These are phyloP conservation scores for Dicyrtomina minuta DNA, from an alignment of 2,888 invertebrate species.

Conservation along the genomic window DNA sequence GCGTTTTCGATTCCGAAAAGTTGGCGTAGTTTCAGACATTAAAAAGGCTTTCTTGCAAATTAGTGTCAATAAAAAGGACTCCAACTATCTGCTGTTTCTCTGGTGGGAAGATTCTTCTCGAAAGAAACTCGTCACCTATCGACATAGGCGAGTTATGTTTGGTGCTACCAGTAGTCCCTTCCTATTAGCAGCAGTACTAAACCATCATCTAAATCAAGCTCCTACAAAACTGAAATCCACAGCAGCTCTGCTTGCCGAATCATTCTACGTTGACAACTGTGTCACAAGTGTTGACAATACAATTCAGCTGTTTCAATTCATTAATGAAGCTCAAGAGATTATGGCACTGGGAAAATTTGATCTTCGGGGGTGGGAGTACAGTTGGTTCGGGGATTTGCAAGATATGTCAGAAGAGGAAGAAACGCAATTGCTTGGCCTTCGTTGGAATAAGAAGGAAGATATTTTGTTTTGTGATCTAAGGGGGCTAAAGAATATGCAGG, in stretches of 20 bases:
- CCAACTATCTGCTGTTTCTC: conserved; percentile 32
- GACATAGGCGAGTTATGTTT: conserved; percentile 34
- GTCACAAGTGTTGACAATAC: conserved; percentile 13
- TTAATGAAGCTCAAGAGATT: not conserved
- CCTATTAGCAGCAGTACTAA: conserved; percentile 27
- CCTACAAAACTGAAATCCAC: not conserved
- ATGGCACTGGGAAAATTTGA: conserved; percentile 4
- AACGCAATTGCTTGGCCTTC: conserved; percentile 27
- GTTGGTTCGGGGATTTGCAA: too few species aligned
- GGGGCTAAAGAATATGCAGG: not conserved
- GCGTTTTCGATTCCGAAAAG: conserved; percentile 38
- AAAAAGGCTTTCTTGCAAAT: conserved; percentile 39
- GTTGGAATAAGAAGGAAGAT: conserved; percentile 24
- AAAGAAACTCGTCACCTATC: conserved; percentile 3
- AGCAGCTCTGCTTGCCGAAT: conserved; percentile 1
- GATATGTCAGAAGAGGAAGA: too few species aligned
- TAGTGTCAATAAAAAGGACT: conserved; percentile 13
- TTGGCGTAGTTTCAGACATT: conserved; percentile 36
- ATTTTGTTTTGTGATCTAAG: conserved; percentile 19
- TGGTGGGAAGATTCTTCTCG: conserved; percentile 31
- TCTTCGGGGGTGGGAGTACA: conserved; percentile 8
- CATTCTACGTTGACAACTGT: conserved; percentile 26
- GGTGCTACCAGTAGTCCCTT: conserved; percentile 34
- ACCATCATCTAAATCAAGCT: conserved; percentile 2
- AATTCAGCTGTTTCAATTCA: conserved; percentile 21